Percentiles rank a stretch among this genome's conserved stretches.
Conservation (phyloP, 2,797 vertebrate genomes). For the Aeoliscus strigatus region DNA sequence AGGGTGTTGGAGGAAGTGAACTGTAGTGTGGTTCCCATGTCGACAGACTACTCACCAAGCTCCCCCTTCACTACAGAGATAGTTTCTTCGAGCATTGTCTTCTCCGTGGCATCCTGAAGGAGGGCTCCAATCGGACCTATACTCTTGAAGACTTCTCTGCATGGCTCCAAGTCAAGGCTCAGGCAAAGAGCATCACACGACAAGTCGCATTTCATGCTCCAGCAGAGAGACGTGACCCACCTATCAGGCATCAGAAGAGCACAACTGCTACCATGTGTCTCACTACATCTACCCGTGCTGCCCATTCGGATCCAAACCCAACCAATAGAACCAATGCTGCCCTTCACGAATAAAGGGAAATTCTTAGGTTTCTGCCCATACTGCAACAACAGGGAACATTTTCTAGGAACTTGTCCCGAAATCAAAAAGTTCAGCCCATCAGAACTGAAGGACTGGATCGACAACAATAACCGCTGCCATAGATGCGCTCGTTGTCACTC, state of each 20-base stretch:
- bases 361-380: conserved; percentile 1
- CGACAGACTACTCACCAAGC: neutral
- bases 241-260: neutral
- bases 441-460: conserved; percentile 3
- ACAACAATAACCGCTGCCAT: neutral
- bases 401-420: neutral
- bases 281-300: neutral
- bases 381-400: conserved; percentile 1
- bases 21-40: conserved; percentile 8
- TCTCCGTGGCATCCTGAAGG: neutral
- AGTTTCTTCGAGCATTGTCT: conserved; percentile 4
- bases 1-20: neutral
- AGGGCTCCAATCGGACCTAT: neutral
- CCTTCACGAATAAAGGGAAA: neutral
- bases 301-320: neutral
- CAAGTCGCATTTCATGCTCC: neutral
- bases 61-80: neutral
- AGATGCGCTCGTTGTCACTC: neutral
- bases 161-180: neutral
- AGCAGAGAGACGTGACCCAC: neutral
- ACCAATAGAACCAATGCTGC: neutral
- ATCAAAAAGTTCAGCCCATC: neutral
- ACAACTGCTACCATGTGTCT: neutral
- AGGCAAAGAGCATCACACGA: neutral
- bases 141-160: neutral